Base-by-base conservation (phyloP, 2,797 vertebrate genomes). In the Apogon hyalosoma region DNA sequence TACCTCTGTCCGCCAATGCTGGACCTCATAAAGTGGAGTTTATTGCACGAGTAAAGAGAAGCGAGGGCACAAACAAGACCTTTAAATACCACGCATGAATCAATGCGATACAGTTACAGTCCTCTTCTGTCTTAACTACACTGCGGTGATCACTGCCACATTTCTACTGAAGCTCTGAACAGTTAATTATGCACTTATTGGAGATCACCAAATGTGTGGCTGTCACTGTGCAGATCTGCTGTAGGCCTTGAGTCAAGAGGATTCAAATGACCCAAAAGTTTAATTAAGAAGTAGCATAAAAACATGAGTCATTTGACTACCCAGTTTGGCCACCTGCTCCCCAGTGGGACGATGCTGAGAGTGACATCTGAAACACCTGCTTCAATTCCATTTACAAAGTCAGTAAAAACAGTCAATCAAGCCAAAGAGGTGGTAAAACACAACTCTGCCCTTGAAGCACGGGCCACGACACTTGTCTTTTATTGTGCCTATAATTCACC, bases 351-450 rank as follows among this genome's bases (percentile, higher is more conserved):
- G 61, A 43, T 63, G 71, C 70, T 72, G 56, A 80, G 59, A 62
- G 41, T 39, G 65, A 85, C 75, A 79, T 84, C 82, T 68, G 54
- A 80, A 76, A 89, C 90, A 90, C 86, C 88, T 77, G 87, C 69
- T 75, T 73, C 63, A 36, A 75, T 73, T 49, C 63, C 79, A 82
- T 93, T 93, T 91, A 89, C 71, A 71, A 77, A 87, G 84, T 87
- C 90, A 68, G 79, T 92, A 90, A 94, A 91, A 90, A 68, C 69
- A 68, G 79, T 77, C 85, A 88, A 88, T 87, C 84, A 88, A 68
- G 78, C 79, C 66, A 54, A 79, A 51, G 69, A 75, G 76, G 69
- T 69, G 63, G 75, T 88, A 89, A 92, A 92, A 89, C 79, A 73
- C 7, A 62, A 42, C 54, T 4, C 54, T 66, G 82, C 59, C 87